These are phyloP conservation scores for Junco hyemalis DNA, from an alignment of 2,113 vertebrate genomes.

Conservation along the genomic window DNA sequence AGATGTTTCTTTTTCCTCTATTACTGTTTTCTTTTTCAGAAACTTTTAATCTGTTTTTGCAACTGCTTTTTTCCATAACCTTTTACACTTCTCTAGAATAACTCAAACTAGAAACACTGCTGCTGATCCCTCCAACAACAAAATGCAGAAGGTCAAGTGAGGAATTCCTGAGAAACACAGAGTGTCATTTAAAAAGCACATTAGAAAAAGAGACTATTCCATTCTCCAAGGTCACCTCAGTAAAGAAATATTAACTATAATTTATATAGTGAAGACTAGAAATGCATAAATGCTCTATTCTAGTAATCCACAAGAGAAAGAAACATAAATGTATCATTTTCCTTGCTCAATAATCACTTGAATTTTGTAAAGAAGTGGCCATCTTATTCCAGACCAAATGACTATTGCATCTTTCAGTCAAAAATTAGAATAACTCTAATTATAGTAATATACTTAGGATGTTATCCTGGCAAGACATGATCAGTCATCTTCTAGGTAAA, in stretches of 20 bases:
- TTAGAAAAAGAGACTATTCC: slow-evolving; percentile 21
- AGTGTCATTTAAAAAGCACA: slow-evolving; percentile 27
- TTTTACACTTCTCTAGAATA: slow-evolving; percentile 64
- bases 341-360: neutral
- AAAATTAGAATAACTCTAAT: slow-evolving; percentile 1
- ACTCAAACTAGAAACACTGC: slow-evolving; percentile 57
- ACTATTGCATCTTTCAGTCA: slow-evolving; percentile 32
- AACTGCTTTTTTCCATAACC: slow-evolving; percentile 62
- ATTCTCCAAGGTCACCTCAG: neutral
- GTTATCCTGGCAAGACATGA: neutral
- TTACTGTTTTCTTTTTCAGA: slow-evolving; percentile 20
- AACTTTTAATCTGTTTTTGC: slow-evolving; percentile 67
- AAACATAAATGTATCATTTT: slow-evolving; percentile 12
- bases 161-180: slow-evolving; percentile 36
- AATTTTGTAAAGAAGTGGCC: slow-evolving; percentile 1
- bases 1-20: slow-evolving; percentile 72
- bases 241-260: neutral
- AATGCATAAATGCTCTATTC: neutral
- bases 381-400: neutral
- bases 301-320: slow-evolving; percentile 3
- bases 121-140: slow-evolving; percentile 23
- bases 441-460: neutral
- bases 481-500: neutral
- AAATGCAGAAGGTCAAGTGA: slow-evolving; percentile 56
- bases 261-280: neutral